phyloP scores from a whole-genome alignment of 2,797 vertebrate genomes.

The Alca torda region DNA sequence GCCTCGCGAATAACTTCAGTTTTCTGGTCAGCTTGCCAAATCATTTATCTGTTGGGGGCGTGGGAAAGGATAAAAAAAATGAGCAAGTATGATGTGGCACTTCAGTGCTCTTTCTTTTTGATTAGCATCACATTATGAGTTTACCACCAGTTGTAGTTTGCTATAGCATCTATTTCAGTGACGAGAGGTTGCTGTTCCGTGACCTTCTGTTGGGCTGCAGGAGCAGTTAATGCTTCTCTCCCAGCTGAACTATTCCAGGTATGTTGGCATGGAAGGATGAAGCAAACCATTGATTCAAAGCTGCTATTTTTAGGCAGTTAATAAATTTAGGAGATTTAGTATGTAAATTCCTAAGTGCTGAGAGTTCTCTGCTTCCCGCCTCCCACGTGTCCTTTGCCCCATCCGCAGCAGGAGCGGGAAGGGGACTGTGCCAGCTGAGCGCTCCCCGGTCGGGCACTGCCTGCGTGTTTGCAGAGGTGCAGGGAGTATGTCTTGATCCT shows the following conservation, averaged over 20 bases:
- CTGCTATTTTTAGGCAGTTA: neutral
- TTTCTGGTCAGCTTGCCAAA: neutral
- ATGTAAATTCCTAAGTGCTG: neutral
- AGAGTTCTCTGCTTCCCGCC: neutral
- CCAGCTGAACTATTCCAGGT: neutral
- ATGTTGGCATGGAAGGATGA: neutral
- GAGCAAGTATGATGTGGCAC: neutral
- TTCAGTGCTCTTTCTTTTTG: neutral
- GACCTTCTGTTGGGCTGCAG: neutral
- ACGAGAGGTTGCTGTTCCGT: neutral
- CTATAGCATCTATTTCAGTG: neutral
- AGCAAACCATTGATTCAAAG: neutral
- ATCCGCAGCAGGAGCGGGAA: neutral
- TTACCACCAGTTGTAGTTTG: neutral
- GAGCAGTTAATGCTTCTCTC: neutral
- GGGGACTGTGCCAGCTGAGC: neutral
- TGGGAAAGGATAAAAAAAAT: no score
- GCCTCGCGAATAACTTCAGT: neutral
- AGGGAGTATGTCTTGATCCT: neutral
- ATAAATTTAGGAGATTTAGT: neutral
- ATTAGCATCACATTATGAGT: neutral
- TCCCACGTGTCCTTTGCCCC: rapidly evolving
- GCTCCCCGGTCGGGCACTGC: neutral
- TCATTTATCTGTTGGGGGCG: neutral
- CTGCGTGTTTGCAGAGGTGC: no score